Conservation (phyloP, 2,888 invertebrate genomes). For the Cylloceria caligata region DNA sequence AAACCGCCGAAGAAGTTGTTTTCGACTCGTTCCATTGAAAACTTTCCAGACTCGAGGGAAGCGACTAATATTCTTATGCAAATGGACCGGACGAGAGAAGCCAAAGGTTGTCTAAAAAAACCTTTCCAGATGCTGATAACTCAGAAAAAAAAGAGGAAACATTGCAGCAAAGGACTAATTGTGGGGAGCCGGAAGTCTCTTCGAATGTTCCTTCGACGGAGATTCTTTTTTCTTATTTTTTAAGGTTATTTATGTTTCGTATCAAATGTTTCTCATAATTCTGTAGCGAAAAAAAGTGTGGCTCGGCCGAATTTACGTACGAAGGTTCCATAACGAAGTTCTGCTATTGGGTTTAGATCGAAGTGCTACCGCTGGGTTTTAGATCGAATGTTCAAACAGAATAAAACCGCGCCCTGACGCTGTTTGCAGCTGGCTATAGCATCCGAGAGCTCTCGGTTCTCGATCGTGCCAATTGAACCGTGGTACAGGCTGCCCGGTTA, state of each 20-base stretch:
- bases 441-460: conserved; percentile 12
- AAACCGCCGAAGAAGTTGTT: conserved; percentile 13
- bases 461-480: conserved; percentile 75
- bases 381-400: conserved; percentile 12
- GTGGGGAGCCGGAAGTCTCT: conserved; percentile 14
- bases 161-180: neutral
- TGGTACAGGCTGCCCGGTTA: conserved; percentile 71
- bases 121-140: neutral
- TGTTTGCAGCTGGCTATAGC: conserved; percentile 13
- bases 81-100: conserved; percentile 31
- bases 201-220: neutral
- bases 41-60: conserved; percentile 49
- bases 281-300: no score
- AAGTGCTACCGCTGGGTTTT: neutral
- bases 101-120: conserved; percentile 4
- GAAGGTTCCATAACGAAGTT: no score
- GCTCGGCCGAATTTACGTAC: no score
- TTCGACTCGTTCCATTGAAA: conserved; percentile 47
- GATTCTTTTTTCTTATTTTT: neutral
- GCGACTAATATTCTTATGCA: conserved; percentile 52
- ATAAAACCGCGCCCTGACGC: conserved; percentile 28
- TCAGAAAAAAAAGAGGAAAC: conserved; percentile 3
- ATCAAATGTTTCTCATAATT: neutral
- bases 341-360: neutral
- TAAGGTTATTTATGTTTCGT: neutral